A percentile compares a stretch with the other conserved stretches of the same genome.
Evolutionary conservation across 2,888 invertebrate genomes (phyloP).

Genomic region (Xylota segnis): DNA sequence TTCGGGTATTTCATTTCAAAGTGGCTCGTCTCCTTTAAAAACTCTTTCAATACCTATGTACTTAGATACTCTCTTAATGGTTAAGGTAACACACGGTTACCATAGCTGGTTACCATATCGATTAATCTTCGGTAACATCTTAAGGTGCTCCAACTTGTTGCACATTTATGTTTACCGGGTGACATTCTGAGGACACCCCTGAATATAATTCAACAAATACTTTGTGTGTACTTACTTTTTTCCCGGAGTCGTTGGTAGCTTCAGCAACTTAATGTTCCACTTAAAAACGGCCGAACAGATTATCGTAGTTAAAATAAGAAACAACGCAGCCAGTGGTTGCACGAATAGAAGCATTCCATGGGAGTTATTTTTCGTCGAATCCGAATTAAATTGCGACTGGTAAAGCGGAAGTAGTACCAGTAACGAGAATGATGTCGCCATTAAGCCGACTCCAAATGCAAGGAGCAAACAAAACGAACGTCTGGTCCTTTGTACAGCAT

Average conservation of each 20-base stretch:
- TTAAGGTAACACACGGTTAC: no score
- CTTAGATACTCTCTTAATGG: no score
- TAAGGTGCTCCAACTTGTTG: no score
- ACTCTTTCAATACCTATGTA: no score
- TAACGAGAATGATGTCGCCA: constrained; percentile 85
- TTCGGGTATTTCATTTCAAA: no score
- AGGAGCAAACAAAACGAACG: constrained; percentile 76
- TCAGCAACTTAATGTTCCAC: constrained; percentile 78
- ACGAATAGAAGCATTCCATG: constrained; percentile 78
- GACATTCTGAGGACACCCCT: no score
- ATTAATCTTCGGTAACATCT: no score
- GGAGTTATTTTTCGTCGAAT: constrained; percentile 76
- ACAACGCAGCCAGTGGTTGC: constrained; percentile 77
- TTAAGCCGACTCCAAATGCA: constrained; percentile 84
- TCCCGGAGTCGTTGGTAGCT: constrained; percentile 77
- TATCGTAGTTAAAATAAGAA: constrained; percentile 75
- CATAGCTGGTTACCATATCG: no score
- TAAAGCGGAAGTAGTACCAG: constrained; percentile 86
- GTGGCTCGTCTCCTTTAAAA: no score
- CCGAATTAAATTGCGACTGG: constrained; percentile 78
- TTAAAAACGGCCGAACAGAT: constrained; percentile 77
- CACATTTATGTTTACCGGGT: no score
- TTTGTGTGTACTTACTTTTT: constrained; percentile 78
- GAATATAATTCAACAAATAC: not conserved
- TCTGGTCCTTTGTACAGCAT: constrained; percentile 72